Percentiles rank a stretch among this genome's conserved stretches.
These are phyloP conservation scores for Pemphredon lugubris DNA, from an alignment of 2,888 invertebrate species.

Conservation along the genomic window DNA sequence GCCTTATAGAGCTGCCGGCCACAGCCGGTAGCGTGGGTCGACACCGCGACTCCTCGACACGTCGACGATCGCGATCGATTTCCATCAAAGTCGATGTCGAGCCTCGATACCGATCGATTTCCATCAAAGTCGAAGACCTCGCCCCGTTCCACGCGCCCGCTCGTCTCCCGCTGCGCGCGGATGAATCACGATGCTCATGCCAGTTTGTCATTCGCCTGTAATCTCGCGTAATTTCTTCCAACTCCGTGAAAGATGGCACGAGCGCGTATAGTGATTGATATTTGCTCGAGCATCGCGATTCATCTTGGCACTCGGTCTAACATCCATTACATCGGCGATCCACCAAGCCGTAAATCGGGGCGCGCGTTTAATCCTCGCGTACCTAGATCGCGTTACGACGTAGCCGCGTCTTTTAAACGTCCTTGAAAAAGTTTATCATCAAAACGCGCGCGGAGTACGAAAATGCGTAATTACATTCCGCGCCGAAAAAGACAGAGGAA, in stretches of 20 bases:
- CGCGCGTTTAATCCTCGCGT: too few relatives aligned
- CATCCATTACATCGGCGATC: too few relatives aligned
- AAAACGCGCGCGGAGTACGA: too few relatives aligned
- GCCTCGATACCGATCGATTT: conserved; percentile 57
- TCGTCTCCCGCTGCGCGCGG: conserved; percentile 39
- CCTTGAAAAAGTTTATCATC: too few relatives aligned
- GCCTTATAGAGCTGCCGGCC: conserved; percentile 45
- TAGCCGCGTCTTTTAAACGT: too few relatives aligned
- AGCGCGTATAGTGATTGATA: too few relatives aligned
- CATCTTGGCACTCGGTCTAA: too few relatives aligned
- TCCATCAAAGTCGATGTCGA: conserved; percentile 63
- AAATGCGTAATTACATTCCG: too few relatives aligned
- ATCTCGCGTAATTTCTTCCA: conserved; percentile 14
- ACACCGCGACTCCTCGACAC: conserved; percentile 54
- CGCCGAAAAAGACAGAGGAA: too few relatives aligned
- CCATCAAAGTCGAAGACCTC: conserved; percentile 59
- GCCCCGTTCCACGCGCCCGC: conserved; percentile 38
- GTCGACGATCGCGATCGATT: conserved; percentile 62
- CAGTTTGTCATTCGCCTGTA: conserved; percentile 29
- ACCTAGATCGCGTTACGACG: too few relatives aligned
- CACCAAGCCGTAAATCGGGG: too few relatives aligned
- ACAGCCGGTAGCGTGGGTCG: conserved; percentile 59
- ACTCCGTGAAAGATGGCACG: not conserved
- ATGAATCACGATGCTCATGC: conserved; percentile 45
- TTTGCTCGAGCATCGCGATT: too few relatives aligned